A percentile compares a stretch with the other conserved stretches of the same genome.
These are phyloP conservation scores for Neotoma lepida DNA, from an alignment of 2,113 vertebrate species.

Conservation along the genomic window DNA sequence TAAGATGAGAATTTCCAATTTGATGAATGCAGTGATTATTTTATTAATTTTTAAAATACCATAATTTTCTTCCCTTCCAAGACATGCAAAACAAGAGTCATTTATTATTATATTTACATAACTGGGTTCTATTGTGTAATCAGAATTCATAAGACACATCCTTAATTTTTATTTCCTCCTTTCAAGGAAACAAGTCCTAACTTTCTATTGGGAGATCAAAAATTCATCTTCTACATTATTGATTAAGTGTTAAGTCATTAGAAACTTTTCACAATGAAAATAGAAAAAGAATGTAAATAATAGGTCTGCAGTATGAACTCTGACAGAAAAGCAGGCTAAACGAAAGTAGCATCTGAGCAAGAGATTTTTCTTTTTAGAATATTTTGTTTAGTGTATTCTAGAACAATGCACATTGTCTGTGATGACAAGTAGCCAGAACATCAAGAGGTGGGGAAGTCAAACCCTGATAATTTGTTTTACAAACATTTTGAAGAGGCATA, in stretches of 20 bases:
- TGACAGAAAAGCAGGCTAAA: constrained; percentile 25
- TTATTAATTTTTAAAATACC: constrained; percentile 26
- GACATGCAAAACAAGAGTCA: constrained; percentile 57
- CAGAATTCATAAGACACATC: constrained; percentile 30
- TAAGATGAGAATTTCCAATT: constrained; percentile 61
- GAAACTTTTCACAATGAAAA: constrained; percentile 41
- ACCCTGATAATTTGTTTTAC: not conserved
- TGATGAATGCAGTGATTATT: constrained; percentile 40
- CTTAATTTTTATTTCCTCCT: constrained; percentile 47
- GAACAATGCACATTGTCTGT: not conserved
- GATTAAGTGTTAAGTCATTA: constrained; percentile 50
- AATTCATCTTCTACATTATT: constrained; percentile 57
- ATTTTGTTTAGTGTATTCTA: constrained; percentile 51
- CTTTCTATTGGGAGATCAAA: constrained; percentile 42
- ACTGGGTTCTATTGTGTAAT: constrained; percentile 37
- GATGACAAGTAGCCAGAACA: constrained; percentile 48
- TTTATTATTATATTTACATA: constrained; percentile 63
- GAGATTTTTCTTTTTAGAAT: constrained; percentile 37
- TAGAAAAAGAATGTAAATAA: constrained; percentile 51
- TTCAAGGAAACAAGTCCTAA: constrained; percentile 24
- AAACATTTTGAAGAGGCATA: not conserved
- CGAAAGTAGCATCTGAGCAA: constrained; percentile 32
- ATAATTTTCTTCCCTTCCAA: constrained; percentile 51
- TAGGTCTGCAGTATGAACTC: constrained; percentile 22
- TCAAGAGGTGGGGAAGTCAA: constrained; percentile 28